phyloP scores from a whole-genome alignment of 2,113 vertebrate species.

The Phyllopteryx taeniolatus region DNA sequence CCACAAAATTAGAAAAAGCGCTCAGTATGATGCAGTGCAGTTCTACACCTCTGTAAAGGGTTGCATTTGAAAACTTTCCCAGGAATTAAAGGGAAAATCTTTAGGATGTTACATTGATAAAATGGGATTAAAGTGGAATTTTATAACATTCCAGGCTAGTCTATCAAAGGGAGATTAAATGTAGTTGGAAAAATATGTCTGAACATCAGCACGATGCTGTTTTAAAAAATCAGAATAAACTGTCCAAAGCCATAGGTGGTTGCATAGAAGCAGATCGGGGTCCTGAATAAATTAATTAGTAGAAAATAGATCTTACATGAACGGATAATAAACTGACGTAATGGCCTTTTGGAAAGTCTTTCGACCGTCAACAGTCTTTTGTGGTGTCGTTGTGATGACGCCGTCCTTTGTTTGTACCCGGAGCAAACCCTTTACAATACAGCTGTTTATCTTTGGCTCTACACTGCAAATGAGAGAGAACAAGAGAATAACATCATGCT shows the following conservation, averaged over 20 bases:
- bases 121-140: too few relatives aligned
- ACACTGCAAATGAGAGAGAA: conserved; percentile 8
- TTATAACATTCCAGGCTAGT: too few relatives aligned
- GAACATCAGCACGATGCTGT: neutral
- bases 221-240: neutral
- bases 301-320: neutral
- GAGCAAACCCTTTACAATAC: conserved; percentile 31
- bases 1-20: too few relatives aligned
- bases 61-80: too few relatives aligned
- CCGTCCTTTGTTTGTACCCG: conserved; percentile 26
- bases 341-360: neutral
- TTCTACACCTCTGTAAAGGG: too few relatives aligned
- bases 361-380: neutral
- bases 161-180: too few relatives aligned
- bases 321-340: neutral
- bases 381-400: conserved; percentile 31
- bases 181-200: too few relatives aligned
- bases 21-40: too few relatives aligned
- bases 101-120: too few relatives aligned
- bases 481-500: conserved; percentile 2
- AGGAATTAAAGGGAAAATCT: too few relatives aligned
- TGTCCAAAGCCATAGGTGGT: neutral
- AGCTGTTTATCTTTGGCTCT: conserved; percentile 10
- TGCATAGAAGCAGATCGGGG: neutral
- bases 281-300: neutral